phyloP scores from a whole-genome alignment of 2,113 vertebrate species.

The Otus sunia region DNA sequence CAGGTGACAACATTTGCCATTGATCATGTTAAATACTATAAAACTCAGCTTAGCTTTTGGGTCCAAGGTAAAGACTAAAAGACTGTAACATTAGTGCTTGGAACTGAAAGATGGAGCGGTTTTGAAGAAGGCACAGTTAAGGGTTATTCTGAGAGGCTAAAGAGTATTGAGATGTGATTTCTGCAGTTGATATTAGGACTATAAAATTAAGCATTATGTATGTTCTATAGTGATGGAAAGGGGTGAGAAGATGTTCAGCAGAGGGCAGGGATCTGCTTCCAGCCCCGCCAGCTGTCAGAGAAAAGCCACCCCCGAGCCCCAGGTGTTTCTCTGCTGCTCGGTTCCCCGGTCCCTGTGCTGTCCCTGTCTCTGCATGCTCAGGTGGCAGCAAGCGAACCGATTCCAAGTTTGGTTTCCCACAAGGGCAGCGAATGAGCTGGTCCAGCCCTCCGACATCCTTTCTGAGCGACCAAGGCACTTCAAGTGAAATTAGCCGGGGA shows the following conservation, averaged over 20 bases:
- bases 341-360: neutral
- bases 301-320: neutral
- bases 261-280: neutral
- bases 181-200: neutral
- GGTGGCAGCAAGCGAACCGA: neutral
- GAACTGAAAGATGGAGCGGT: neutral
- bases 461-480: neutral
- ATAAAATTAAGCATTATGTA: neutral
- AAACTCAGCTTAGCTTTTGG: neutral
- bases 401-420: neutral
- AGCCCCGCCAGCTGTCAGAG: neutral
- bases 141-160: neutral
- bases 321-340: neutral
- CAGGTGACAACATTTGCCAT: neutral
- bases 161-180: neutral
- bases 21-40: neutral
- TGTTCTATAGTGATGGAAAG: neutral
- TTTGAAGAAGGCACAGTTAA: neutral
- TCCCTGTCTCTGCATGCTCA: neutral
- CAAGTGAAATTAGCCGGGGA: neutral
- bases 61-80: neutral
- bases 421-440: neutral
- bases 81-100: neutral
- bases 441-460: neutral
- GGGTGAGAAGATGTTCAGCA: neutral